Evolutionary conservation across 2,888 invertebrate species (phyloP), one percentile per base, ranked within the genome.

Genomic region (Apamea anceps): DNA sequence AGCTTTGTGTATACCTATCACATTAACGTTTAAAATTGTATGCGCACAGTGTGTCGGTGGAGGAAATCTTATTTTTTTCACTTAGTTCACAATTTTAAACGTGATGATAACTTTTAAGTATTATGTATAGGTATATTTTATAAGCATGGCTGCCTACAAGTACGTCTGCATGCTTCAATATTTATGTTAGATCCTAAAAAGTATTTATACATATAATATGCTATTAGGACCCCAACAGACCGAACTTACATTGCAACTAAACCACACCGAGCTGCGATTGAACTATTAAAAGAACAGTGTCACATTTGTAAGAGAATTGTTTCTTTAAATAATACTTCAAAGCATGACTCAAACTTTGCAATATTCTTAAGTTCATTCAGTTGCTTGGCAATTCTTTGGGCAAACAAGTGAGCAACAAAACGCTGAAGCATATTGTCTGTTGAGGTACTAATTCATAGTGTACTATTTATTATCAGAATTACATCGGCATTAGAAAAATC

Each of bases 1-100:
- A 87, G 85, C 67, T 87, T 85, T 85, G 79, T 88, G 84, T 88
- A 87, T 86, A 84, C 85, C 85, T 85, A 80, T 80, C 65, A 85
- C 80, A 76, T 82, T 72, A 45, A 78, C 83, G 85, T 89, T 89
- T 91, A 89, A 90, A 90, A 90, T 90, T 88, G 86, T 85, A 81
- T 75, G 84, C 67, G 73, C 74, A 82, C 79, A 45, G 72, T 78
- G 74, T 73, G 77, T 67, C 51, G 77, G 81, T 71, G 51, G 79
- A 75, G 67, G 75, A 87, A 78, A 75, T 70, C 32, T n/a, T 67
- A 32, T 65, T 67, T 74, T 78, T 81, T 81, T 77, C 74, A 72
- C 67, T 57, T 71, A 73, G 80, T 65, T 80, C 77, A 81, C 89
- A 86, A 88, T 89, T 90, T 89, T 87, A 88, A 88, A 87, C 84